Evolutionary conservation across 2,888 invertebrate species (phyloP), one percentile per base, ranked within the genome.

Genomic region (Aproaerema taeniolella): DNA sequence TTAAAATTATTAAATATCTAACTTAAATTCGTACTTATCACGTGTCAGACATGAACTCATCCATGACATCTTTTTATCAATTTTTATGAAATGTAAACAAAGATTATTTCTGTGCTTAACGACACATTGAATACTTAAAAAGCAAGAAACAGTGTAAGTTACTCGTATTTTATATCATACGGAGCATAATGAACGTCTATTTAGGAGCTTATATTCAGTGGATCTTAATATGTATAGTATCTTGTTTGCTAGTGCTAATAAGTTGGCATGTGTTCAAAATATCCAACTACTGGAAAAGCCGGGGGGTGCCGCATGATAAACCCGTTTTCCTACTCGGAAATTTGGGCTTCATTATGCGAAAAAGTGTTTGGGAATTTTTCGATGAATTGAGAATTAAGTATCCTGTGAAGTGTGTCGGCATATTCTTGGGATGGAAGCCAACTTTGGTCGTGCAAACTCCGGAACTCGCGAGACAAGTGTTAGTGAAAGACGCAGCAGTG

Each of bases 281-380:
- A 34, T 65, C 87, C 67, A 66, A 52, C 16, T 80, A 77, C 45
- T 80, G 80, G 80, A 66, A 63, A 34, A 52, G 63, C 26, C 69
- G 70, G 1, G 75, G 73, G 1, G 46, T 80, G 2, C 67, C 67
- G 0, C 76, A 66, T 46, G 69, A 67, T 7, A 56, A 66, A 15
- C 80, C 81, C 0, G 47, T 52, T 5, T 39, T 56, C 1, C 48
- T 73, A 2, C 35, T 80, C 3, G 80, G 80, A 2, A 79, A 63
- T 31, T 52, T 81, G 10, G 46, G 61, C 1, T 73, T 73, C 50
- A 8, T 74, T 1, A 65, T 79, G 75, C 65, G 73, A 32, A 71
- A 49, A 44, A 76, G 77, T 49, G 46, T 67, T 16, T 66, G 50
- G 52, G 68, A 76, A 12, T 67, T 61, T 26, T 68, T 71, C 41